phyloP scores from a whole-genome alignment of 2,113 vertebrate genomes.

The Cochlearius cochlearius region DNA sequence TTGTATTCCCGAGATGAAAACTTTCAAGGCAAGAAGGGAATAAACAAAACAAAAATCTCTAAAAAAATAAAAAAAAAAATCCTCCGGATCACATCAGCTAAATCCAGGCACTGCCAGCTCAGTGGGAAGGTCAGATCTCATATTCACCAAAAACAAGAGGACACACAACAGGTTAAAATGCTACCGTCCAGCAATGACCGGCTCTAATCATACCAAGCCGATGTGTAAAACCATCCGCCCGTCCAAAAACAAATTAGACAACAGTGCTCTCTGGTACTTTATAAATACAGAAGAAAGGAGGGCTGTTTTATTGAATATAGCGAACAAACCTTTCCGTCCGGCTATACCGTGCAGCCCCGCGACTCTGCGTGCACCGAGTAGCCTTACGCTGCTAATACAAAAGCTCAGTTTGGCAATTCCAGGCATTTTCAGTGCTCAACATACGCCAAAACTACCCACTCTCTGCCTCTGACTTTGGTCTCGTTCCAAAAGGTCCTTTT shows the following conservation, averaged over 20 bases:
- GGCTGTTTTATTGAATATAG: slow-evolving; percentile 48
- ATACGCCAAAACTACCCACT: slow-evolving; percentile 68
- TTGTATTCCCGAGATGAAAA: slow-evolving; percentile 5
- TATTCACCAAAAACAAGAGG: slow-evolving; percentile 18
- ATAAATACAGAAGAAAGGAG: slow-evolving; percentile 46
- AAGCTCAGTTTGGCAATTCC: slow-evolving; percentile 67
- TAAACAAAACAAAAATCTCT: not conserved
- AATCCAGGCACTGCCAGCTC: not conserved
- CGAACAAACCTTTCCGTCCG: slow-evolving; percentile 62
- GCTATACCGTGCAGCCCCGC: slow-evolving; percentile 37
- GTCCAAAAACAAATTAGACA: slow-evolving; percentile 55
- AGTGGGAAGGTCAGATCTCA: not conserved
- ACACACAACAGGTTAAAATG: slow-evolving; percentile 66
- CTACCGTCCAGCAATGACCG: slow-evolving; percentile 18
- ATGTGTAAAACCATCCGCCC: slow-evolving; percentile 54
- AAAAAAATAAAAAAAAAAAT: not conserved
- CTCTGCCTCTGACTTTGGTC: slow-evolving; percentile 58
- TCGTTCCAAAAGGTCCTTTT: slow-evolving; percentile 60
- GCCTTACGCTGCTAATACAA: slow-evolving; percentile 52
- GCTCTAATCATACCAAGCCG: slow-evolving; percentile 51
- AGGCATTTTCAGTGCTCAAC: slow-evolving; percentile 59
- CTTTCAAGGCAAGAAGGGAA: slow-evolving; percentile 24
- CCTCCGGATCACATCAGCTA: not conserved
- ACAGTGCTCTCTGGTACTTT: slow-evolving; percentile 56
- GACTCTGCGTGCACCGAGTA: slow-evolving; percentile 37